Base-by-base conservation (phyloP, 2,888 invertebrate species). In the Esperia sulphurella region DNA sequence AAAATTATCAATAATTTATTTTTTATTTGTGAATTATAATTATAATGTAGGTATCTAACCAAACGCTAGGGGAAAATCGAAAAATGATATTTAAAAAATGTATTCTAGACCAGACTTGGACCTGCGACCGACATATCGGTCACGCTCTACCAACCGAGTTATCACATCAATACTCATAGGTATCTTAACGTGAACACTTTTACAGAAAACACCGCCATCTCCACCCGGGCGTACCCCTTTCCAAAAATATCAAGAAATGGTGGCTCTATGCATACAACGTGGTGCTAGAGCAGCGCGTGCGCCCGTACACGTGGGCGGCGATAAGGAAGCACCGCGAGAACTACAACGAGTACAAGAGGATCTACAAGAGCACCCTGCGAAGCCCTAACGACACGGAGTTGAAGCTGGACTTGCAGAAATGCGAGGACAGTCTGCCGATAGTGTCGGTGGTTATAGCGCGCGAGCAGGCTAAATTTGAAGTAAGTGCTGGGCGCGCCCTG, bases 391-490 rank as follows among this genome's bases (percentile, higher is more conserved):
- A 95, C 60, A 93, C 94, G 0, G 94, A 95, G 68, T 77, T 95
- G 50, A 94, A 93, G 72, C 63, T 94, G 52, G 94, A 95, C 68
- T 75, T 95, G 48, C 94, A 94, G 75, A 92, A 94, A 64, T 92
- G 94, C 51, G 96, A 96, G 75, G 95, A 95, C 57, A 91, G 90
- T 51, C 82, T 96, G 52, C 92, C 93, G 44, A 92, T 96, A 39
- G 83, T 94, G 43, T 94, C 94, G 49, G 94, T 96, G 21, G 92
- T 95, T 1, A 92, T 95, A 50, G 96, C 95, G 0, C 90, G 95
- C 54, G 95, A 95, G 68, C 94, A 95, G 54, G 95, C 96, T 5
- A 94, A 95, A 71, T 92, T 95, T 65, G 92, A 94, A 90, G 95
- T 95, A 67, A 70, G 68, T 50, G 21, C 21, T 5, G 2, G 2